Conservation (phyloP, 2,797 vertebrate genomes). For the Euphonia xanthogaster region DNA sequence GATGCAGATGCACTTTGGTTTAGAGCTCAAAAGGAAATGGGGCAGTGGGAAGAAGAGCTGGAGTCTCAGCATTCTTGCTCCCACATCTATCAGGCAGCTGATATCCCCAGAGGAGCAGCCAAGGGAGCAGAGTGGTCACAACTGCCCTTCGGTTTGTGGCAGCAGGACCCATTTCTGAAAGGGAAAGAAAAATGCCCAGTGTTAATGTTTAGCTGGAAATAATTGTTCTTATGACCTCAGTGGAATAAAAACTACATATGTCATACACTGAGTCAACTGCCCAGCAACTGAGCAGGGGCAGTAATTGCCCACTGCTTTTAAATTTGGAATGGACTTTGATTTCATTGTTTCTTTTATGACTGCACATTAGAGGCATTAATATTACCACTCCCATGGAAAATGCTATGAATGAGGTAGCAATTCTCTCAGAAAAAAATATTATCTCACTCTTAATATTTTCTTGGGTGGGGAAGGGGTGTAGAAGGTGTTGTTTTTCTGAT, state of each 20-base stretch:
- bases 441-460: neutral
- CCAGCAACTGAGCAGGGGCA: neutral
- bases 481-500: neutral
- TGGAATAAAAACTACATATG: neutral
- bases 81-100: rapidly evolving
- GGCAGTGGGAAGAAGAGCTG: rapidly evolving
- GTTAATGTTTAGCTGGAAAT: neutral
- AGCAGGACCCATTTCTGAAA: neutral
- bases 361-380: neutral
- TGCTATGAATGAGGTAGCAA: neutral
- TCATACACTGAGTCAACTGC: neutral
- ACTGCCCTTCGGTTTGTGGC: neutral
- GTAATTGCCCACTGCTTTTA: neutral
- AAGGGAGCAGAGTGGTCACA: neutral
- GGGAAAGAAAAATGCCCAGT: neutral
- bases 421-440: neutral
- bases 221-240: neutral
- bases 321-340: neutral
- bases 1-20: neutral
- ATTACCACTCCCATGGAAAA: neutral
- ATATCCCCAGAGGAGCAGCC: neutral
- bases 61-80: neutral
- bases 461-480: neutral
- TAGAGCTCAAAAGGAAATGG: neutral
- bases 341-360: neutral